Evolutionary conservation across 2,888 invertebrate genomes (phyloP).

Genomic region (Teleiodes luculella): DNA sequence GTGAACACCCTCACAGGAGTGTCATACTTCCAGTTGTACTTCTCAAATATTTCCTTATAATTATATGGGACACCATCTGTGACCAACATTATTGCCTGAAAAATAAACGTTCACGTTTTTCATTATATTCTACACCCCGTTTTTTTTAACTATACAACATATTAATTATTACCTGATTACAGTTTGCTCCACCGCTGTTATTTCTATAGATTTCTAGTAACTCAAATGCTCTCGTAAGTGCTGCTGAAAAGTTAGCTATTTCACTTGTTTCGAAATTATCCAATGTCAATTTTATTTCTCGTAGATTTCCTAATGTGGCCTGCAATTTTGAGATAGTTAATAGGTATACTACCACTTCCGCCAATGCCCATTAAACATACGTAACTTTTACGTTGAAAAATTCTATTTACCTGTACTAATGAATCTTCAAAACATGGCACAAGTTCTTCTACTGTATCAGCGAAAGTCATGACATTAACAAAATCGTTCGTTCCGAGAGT

Average conservation of each 20-base stretch:
- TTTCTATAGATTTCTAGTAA: conserved; percentile 84
- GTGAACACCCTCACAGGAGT: conserved; percentile 97
- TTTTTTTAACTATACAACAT: too few species aligned
- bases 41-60: conserved; percentile 93
- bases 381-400: too few species aligned
- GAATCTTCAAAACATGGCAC: conserved; percentile 94
- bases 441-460: conserved; percentile 86
- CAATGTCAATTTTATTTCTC: conserved; percentile 89
- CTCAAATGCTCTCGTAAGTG: conserved; percentile 93
- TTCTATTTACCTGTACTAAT: conserved; percentile 86
- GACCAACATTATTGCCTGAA: conserved; percentile 97
- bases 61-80: conserved; percentile 99
- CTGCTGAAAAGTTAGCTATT: conserved; percentile 96
- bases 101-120: background rate
- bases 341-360: too few species aligned
- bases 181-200: conserved; percentile 81
- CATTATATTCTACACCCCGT: background rate
- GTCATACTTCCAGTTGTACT: conserved; percentile 89
- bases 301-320: conserved; percentile 91
- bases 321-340: conserved; percentile 72
- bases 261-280: conserved; percentile 88
- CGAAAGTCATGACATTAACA: conserved; percentile 97
- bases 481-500: conserved; percentile 98
- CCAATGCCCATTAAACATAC: too few species aligned
- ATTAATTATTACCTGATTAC: conserved; percentile 63